Conservation (phyloP, 2,888 invertebrate genomes). For the Eupithecia dodoneata region DNA sequence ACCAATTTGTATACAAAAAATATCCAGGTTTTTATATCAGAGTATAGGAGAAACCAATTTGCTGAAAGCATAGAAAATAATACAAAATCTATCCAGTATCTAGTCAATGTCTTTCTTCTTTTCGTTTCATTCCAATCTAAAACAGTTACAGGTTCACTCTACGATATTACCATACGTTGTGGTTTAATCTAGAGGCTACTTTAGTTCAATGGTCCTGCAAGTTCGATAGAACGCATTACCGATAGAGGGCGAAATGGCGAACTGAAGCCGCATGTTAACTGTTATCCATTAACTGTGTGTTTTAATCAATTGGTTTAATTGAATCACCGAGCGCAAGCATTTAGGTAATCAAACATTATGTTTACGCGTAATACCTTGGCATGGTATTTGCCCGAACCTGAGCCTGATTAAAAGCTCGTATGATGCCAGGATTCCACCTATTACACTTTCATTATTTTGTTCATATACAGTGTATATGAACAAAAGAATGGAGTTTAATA, state of each 20-base stretch:
- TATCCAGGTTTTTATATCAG: no score
- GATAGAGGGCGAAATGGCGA: background rate
- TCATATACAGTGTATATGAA: no score
- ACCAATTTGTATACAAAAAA: no score
- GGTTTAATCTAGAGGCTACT: background rate
- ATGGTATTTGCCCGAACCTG: background rate
- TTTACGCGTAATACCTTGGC: background rate
- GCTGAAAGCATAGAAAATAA: background rate
- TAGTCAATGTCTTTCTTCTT: background rate
- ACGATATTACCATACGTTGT: background rate
- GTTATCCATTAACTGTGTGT: background rate
- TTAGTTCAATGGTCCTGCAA: background rate
- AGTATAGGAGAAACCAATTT: no score
- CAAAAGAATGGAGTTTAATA: no score
- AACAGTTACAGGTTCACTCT: background rate
- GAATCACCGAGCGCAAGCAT: background rate
- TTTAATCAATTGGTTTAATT: background rate
- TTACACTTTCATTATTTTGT: no score
- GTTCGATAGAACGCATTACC: constrained; percentile 1
- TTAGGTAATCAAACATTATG: background rate
- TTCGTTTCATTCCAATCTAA: background rate
- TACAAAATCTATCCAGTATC: background rate
- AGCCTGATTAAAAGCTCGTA: background rate
- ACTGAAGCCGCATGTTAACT: background rate
- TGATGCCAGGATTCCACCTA: background rate